Evolutionary conservation across 2,888 invertebrate genomes (phyloP).

Genomic region (Ommatoiulus sabulosus): DNA sequence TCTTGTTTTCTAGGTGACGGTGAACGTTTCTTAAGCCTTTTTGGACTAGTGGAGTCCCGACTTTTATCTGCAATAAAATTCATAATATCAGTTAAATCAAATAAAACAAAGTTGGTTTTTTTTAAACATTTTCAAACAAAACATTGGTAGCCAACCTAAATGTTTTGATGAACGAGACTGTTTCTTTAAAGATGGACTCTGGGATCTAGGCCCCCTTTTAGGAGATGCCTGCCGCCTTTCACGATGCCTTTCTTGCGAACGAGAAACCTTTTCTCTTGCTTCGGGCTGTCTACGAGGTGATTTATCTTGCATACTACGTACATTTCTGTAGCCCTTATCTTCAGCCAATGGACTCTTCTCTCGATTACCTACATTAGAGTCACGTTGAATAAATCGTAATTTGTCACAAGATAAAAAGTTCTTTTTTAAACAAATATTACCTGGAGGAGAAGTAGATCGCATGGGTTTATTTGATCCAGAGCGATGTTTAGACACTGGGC

Average conservation of each 20-base stretch:
- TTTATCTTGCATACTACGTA: background rate
- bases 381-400: too few relatives aligned
- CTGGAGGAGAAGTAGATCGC: slow-evolving; percentile 40
- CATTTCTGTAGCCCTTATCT: slow-evolving; percentile 11
- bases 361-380: background rate
- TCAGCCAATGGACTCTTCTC: background rate
- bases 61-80: background rate
- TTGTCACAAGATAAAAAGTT: background rate
- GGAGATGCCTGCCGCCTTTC: background rate
- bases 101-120: background rate
- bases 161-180: slow-evolving; percentile 1
- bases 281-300: slow-evolving; percentile 35
- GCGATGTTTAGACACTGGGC: slow-evolving; percentile 21
- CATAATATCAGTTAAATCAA: too few relatives aligned
- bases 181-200: background rate
- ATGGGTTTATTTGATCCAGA: background rate
- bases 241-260: background rate
- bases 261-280: slow-evolving; percentile 1
- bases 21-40: background rate
- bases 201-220: slow-evolving; percentile 26
- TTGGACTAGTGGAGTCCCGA: background rate
- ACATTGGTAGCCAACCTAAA: background rate
- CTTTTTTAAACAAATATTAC: background rate
- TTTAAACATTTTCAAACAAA: background rate
- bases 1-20: slow-evolving; percentile 6